Percentiles rank a stretch among this genome's conserved stretches.
Conservation (phyloP, 30 jellyfish, hydroid and myxozoan genomes). For the Hydractinia echinata region DNA sequence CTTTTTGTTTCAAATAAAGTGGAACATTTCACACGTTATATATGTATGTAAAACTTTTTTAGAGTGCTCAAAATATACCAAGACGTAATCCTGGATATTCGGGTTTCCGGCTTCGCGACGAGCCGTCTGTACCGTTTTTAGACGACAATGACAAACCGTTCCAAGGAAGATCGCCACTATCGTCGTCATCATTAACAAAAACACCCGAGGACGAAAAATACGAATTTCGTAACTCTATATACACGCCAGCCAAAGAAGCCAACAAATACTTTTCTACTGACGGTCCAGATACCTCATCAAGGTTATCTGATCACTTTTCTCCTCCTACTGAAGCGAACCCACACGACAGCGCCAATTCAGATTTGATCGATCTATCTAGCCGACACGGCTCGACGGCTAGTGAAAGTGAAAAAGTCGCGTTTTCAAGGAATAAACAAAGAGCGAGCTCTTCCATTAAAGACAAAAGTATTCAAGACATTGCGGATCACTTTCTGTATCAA, state of each 20-base stretch:
- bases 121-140: conserved; percentile 22
- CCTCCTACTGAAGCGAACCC: background rate
- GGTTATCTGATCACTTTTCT: background rate
- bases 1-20: no score
- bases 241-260: conserved; percentile 11
- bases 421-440: background rate
- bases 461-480: conserved; percentile 33
- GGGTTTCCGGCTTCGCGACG: conserved; percentile 17
- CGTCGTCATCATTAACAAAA: background rate
- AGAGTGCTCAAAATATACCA: background rate
- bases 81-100: background rate
- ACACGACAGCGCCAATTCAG: background rate
- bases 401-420: background rate
- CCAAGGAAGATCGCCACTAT: conserved; percentile 10
- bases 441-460: conserved; percentile 9
- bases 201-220: conserved; percentile 17
- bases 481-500: conserved; percentile 36
- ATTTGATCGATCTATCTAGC: background rate
- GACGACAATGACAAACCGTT: conserved; percentile 11
- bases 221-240: conserved; percentile 24
- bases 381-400: background rate
- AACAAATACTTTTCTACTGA: background rate
- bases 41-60: no score
- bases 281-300: background rate
- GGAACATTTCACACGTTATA: no score